phyloP scores from a whole-genome alignment of 2,113 vertebrate species.

The Anser brachyrhynchus region DNA sequence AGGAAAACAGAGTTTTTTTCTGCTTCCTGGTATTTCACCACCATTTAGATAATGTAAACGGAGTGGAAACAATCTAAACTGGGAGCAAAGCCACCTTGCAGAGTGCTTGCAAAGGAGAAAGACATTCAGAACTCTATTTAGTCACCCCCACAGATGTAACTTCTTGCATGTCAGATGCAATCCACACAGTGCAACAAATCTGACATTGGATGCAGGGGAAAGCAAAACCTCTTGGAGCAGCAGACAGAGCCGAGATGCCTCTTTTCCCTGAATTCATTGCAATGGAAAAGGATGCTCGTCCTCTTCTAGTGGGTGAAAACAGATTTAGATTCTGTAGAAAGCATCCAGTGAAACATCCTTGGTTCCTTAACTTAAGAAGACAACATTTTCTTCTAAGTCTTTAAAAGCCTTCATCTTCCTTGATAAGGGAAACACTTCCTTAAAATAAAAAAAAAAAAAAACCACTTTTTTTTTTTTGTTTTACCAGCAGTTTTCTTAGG shows the following conservation, averaged over 20 bases:
- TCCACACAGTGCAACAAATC: rapidly evolving
- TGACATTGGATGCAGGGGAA: rapidly evolving
- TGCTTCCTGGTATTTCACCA: neutral
- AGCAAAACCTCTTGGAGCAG: neutral
- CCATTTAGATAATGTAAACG: rapidly evolving
- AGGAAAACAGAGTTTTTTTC: neutral
- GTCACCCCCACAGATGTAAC: rapidly evolving
- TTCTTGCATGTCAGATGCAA: neutral
- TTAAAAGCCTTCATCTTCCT: neutral
- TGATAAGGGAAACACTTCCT: neutral
- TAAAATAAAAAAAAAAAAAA: neutral
- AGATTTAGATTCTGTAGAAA: neutral
- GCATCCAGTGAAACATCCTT: neutral
- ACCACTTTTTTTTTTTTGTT: neutral
- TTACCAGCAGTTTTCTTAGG: neutral
- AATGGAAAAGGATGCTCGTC: neutral
- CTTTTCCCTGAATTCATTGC: neutral
- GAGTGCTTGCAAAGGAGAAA: neutral
- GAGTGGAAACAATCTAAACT: neutral
- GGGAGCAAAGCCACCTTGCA: rapidly evolving
- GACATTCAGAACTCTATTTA: no score
- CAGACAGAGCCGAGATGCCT: neutral
- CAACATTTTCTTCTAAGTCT: neutral
- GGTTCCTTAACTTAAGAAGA: neutral
- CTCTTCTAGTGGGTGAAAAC: neutral